Evolutionary conservation across 1,140 invertebrate species (phyloP).

Genomic region (Drosophila melanogaster): Release_6_plus_ISO1_MT NC_004354.4:4180001-4180500

Average conservation of each 20-base stretch:
- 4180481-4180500: no score
- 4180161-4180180: slow-evolving; percentile 10
- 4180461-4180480: background rate
- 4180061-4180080: slow-evolving; percentile 52
- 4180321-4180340: slow-evolving; percentile 24
- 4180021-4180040: background rate
- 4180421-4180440: background rate
- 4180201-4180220: slow-evolving; percentile 15
- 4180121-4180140: slow-evolving; percentile 81
- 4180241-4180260: slow-evolving; percentile 80
- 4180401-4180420: background rate
- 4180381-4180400: slow-evolving; percentile 3
- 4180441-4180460: background rate
- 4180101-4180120: slow-evolving; percentile 66
- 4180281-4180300: slow-evolving; percentile 18
- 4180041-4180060: slow-evolving; percentile 24
- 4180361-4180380: background rate
- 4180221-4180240: slow-evolving; percentile 64
- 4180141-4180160: background rate
- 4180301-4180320: slow-evolving; percentile 13
- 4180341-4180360: slow-evolving; percentile 39
- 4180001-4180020: background rate
- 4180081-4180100: slow-evolving; percentile 77
- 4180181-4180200: slow-evolving; percentile 13
- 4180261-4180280: background rate